These are phyloP conservation scores for Eubasilissa regina DNA, from an alignment of 1,140 invertebrate genomes.

Conservation along the genomic window DNA sequence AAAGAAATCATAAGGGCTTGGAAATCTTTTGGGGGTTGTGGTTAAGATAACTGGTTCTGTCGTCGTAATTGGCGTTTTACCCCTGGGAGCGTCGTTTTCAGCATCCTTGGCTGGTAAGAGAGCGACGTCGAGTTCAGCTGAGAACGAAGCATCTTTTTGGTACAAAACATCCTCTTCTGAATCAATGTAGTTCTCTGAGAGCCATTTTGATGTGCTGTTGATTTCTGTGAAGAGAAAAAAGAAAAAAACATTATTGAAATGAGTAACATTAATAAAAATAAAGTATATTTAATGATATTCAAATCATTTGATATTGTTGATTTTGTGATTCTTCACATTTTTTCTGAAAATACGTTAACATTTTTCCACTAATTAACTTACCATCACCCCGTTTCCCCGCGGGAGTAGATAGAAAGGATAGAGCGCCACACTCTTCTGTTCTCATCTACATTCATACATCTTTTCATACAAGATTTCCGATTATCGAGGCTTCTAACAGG, in stretches of 20 bases:
- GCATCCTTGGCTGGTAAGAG: conserved; percentile 54
- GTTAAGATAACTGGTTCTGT: background rate
- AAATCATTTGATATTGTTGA: too few species aligned
- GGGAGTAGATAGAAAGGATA: too few species aligned
- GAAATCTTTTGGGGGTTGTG: conserved; percentile 31
- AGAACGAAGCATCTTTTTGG: conserved; percentile 87
- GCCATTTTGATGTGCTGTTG: conserved; percentile 77
- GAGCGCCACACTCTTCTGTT: too few species aligned
- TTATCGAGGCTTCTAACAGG: too few species aligned
- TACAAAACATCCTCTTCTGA: conserved; percentile 85
- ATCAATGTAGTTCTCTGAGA: conserved; percentile 71
- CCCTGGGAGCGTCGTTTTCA: conserved; percentile 40
- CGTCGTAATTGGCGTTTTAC: conserved; percentile 25
- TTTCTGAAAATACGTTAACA: too few species aligned
- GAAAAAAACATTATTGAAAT: background rate
- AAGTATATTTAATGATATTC: too few species aligned
- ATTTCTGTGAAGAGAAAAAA: conserved; percentile 73
- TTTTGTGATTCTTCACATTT: too few species aligned
- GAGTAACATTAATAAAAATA: too few species aligned
- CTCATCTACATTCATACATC: too few species aligned
- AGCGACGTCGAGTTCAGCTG: conserved; percentile 78
- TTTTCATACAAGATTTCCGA: too few species aligned
- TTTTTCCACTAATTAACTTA: too few species aligned
- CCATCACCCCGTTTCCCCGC: too few species aligned
- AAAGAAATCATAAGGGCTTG: conserved; percentile 21